Percentiles rank a stretch among this genome's conserved stretches.
Evolutionary conservation across 2,113 vertebrate genomes (phyloP).

Genomic region (Penelope pileata): DNA sequence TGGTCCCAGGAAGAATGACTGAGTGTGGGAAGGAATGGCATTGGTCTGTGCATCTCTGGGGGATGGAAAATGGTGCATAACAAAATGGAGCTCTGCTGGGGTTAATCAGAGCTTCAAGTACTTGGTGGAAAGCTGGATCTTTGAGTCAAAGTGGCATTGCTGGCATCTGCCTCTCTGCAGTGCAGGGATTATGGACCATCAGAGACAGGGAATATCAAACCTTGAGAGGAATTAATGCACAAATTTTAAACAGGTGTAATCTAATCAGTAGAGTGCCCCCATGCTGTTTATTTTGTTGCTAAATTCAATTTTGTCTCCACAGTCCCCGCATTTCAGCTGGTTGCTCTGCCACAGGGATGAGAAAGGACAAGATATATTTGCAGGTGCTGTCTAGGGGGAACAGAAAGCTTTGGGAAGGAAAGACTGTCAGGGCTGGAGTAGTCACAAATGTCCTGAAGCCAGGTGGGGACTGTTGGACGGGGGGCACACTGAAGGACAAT

Average conservation of each 20-base stretch:
- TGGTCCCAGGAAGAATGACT: background rate
- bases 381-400: background rate
- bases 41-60: background rate
- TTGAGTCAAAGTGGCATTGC: background rate
- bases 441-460: background rate
- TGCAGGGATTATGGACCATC: background rate
- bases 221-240: slow-evolving; percentile 24
- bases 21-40: background rate
- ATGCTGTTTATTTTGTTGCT: slow-evolving; percentile 57
- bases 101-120: background rate
- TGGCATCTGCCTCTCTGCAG: slow-evolving; percentile 6
- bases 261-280: slow-evolving; percentile 47
- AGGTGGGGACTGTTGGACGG: background rate
- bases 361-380: slow-evolving; percentile 18
- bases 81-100: background rate
- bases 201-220: slow-evolving; percentile 1
- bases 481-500: background rate
- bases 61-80: background rate
- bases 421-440: background rate
- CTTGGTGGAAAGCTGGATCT: background rate
- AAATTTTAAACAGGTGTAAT: slow-evolving; percentile 23
- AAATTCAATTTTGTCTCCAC: slow-evolving; percentile 35
- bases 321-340: slow-evolving; percentile 27
- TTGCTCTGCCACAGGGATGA: background rate
- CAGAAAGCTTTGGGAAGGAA: background rate